Evolutionary conservation across 2,888 invertebrate genomes (phyloP).

Genomic region (Tenthredo scrophulariae): DNA sequence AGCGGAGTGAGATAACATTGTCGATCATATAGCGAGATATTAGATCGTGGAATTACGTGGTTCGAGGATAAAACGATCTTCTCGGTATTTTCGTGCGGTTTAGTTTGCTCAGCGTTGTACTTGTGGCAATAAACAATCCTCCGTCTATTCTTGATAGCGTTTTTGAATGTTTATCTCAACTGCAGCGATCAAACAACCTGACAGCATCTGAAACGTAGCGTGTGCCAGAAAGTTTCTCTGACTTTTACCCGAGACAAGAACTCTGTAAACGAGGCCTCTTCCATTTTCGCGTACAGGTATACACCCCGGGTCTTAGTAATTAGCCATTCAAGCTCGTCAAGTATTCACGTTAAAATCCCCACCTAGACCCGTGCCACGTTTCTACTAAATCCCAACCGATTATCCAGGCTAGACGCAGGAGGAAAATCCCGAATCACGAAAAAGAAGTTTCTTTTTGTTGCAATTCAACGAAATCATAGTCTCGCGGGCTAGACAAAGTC

Average conservation of each 20-base stretch:
- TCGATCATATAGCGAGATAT: not conserved
- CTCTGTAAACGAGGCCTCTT: not conserved
- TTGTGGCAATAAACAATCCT: slow-evolving; percentile 17
- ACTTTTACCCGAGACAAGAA: not conserved
- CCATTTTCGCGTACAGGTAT: not conserved
- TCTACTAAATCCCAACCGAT: not conserved
- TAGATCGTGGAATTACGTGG: not conserved
- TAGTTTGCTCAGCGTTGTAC: slow-evolving; percentile 34
- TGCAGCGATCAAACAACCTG: slow-evolving; percentile 33
- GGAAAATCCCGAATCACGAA: not conserved
- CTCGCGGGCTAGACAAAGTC: not conserved
- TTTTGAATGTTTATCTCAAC: slow-evolving; percentile 11
- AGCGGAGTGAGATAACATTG: not conserved
- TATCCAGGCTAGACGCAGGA: not conserved
- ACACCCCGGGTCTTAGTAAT: not conserved
- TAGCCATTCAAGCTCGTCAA: slow-evolving; percentile 10
- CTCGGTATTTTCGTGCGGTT: not conserved
- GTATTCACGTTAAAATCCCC: not conserved
- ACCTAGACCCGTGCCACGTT: not conserved
- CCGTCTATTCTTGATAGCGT: not conserved
- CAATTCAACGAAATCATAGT: not conserved
- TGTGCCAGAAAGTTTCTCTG: not conserved
- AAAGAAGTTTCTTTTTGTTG: not conserved
- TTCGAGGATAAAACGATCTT: not conserved
- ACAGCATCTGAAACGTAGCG: not conserved